Conservation (phyloP, 2,888 invertebrate species). For the Hydrotaea cyrtoneurina region DNA sequence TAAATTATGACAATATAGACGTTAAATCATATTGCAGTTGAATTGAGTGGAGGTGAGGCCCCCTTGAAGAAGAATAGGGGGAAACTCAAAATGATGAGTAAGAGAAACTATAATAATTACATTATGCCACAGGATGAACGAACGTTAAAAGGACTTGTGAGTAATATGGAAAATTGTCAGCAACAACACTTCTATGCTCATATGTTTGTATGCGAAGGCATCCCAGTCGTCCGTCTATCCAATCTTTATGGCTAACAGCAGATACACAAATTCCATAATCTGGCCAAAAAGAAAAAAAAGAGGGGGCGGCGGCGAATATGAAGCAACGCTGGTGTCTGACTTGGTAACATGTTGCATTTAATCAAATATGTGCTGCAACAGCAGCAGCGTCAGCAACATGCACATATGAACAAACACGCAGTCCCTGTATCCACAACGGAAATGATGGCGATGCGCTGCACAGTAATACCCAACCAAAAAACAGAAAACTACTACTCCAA, state of each 20-base stretch:
- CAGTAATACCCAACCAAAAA: not conserved
- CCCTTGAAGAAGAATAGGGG: not conserved
- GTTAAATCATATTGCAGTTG: constrained; percentile 8
- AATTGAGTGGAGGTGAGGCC: not conserved
- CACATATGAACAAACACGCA: not conserved
- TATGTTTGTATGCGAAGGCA: not conserved
- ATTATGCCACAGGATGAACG: constrained; percentile 43
- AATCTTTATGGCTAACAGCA: not conserved
- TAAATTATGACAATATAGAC: not conserved
- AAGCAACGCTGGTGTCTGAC: constrained; percentile 43
- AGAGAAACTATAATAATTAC: constrained; percentile 63
- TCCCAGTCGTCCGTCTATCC: not conserved
- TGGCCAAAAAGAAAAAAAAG: not conserved
- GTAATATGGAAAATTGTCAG: constrained; percentile 24
- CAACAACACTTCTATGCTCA: constrained; percentile 8
- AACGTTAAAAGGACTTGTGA: constrained; percentile 22
- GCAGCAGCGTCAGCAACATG: not conserved
- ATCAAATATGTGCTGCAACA: constrained; percentile 47
- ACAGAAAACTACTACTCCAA: too few species aligned
- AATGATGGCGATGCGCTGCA: not conserved
- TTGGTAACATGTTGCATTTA: constrained; percentile 65
- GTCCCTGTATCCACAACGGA: not conserved
- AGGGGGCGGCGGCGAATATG: constrained; percentile 27
- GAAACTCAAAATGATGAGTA: not conserved
- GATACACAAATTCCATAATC: constrained; percentile 27